Base-by-base conservation (phyloP, 2,113 vertebrate genomes). In the Urocolius indicus region DNA sequence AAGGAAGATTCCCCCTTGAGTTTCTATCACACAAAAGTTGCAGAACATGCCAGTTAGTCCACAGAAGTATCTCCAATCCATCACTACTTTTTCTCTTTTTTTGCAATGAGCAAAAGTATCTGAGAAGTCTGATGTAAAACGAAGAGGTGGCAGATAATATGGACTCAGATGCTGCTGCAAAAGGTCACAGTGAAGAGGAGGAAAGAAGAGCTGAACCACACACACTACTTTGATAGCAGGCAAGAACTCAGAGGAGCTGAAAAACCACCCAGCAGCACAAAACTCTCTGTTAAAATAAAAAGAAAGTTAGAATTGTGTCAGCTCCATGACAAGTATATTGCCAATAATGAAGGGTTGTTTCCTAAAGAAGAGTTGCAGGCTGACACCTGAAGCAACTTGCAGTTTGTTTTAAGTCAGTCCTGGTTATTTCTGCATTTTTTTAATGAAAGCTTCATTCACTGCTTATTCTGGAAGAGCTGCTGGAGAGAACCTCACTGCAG, bases 171-270 rank as follows among this genome's bases (percentile, higher is more conserved):
- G 69, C 2, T 4, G 55, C 65, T 78, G 43, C 48, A 58, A 51
- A 86, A 81, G 83, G 77, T 76, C 80, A 59, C 29, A 52, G 66
- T 51, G 89, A 90, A 69, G 86, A 92, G 78, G 76, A 95, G 86
- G 93, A 63, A 91, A 80, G 34, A 13, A 54, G n/a, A 80, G 59
- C 48, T 84, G 46, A 81, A 63, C 11, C 3, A 74, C 52, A 68
- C 30, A 77, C 30, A 17, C n/a, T 43, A 18, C 43, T 68, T 82
- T 93, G 20, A 63, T 86, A 84, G 65, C 45, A 87, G 80, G 19
- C 55, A 89, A 89, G 61, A 63, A 63, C 59, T 71, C 73, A 67
- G 49, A 80, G 57, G 51, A 92, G 43, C 46, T 92, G 59, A 69
- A 85, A 85, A 93, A 73, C 3, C 49, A 49, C 55, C 54, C 10